Evolutionary conservation across 2,113 vertebrate genomes (phyloP).

Genomic region (Corythaeola cristata): DNA sequence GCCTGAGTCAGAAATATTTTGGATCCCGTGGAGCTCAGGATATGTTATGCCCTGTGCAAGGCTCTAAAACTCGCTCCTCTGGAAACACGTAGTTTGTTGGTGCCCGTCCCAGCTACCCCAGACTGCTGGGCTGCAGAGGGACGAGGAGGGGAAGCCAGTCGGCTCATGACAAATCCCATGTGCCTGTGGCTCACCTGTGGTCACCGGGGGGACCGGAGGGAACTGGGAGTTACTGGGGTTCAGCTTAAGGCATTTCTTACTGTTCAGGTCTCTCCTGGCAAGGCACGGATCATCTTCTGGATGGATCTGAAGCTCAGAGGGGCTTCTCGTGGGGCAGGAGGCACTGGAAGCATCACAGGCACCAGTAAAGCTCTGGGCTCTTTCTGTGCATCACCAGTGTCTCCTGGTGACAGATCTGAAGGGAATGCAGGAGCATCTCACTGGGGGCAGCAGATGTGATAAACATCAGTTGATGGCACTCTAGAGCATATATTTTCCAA

Average conservation of each 20-base stretch:
- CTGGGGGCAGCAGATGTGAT: background rate
- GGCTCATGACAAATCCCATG: background rate
- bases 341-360: background rate
- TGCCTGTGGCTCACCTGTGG: background rate
- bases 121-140: background rate
- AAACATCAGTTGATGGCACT: background rate
- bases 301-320: background rate
- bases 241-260: background rate
- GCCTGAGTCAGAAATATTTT: background rate
- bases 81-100: accelerated
- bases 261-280: background rate
- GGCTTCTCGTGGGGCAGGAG: background rate
- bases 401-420: background rate
- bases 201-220: background rate
- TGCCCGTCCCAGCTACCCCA: background rate
- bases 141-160: background rate
- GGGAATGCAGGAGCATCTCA: background rate
- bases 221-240: background rate
- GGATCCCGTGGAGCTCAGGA: background rate
- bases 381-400: background rate
- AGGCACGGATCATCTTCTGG: background rate
- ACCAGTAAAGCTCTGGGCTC: background rate
- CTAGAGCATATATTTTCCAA: background rate
- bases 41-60: background rate
- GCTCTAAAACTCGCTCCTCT: background rate